A percentile compares a stretch with the other conserved stretches of the same genome.
Conservation (phyloP, 1,140 invertebrate genomes). For the Pseudachorutes palmiensis region DNA sequence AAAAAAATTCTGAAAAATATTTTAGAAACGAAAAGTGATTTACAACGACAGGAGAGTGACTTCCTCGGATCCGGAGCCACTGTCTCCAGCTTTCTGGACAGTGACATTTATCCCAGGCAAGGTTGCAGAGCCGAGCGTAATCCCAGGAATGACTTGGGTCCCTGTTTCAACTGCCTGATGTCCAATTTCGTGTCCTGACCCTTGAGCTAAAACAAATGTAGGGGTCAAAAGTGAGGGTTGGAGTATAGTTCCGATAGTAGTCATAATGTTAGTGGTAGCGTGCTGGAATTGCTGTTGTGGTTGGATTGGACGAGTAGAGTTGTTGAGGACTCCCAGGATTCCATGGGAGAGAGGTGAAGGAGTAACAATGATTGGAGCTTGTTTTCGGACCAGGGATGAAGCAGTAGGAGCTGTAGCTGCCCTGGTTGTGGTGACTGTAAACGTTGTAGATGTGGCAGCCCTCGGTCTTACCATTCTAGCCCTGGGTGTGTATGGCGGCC, state of each 20-base stretch:
- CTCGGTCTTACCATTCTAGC: neutral
- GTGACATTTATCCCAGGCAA: conserved; percentile 4
- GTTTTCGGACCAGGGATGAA: neutral
- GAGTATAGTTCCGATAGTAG: neutral
- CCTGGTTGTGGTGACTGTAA: neutral
- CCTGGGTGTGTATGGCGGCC: neutral
- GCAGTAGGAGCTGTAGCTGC: neutral
- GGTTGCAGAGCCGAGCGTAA: neutral
- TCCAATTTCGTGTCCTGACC: neutral
- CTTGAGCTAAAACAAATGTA: conserved; percentile 11
- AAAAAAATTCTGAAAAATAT: too few relatives aligned
- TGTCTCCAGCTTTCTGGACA: neutral
- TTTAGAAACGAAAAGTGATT: neutral
- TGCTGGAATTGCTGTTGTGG: neutral
- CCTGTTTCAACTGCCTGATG: conserved; percentile 5
- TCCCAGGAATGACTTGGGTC: neutral
- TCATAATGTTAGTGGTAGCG: neutral
- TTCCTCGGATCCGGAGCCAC: neutral
- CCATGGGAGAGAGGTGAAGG: neutral
- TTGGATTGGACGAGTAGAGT: neutral
- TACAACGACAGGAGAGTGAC: neutral
- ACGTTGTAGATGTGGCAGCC: neutral
- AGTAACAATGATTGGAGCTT: conserved; percentile 5
- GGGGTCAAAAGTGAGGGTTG: neutral
- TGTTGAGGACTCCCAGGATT: neutral